phyloP scores from a whole-genome alignment of 2,797 vertebrate genomes.

The Amphiprion clarkii region DNA sequence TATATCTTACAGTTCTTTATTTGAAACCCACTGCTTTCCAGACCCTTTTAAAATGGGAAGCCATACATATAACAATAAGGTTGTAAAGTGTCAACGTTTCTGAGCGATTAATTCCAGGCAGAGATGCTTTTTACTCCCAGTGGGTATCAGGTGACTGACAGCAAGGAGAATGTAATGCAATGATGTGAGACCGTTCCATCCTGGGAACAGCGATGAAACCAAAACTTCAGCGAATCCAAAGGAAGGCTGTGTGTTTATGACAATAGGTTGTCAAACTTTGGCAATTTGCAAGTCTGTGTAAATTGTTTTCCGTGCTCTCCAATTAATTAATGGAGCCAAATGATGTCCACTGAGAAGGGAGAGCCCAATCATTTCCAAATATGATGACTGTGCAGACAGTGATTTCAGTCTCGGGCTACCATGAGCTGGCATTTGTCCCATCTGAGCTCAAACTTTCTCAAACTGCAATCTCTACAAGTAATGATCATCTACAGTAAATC shows the following conservation, averaged over 20 bases:
- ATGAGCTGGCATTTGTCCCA: background rate
- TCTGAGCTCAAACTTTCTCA: constrained; percentile 4
- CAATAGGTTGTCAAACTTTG: constrained; percentile 26
- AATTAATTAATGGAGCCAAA: constrained; percentile 35
- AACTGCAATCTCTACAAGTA: constrained; percentile 9
- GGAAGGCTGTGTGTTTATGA: constrained; percentile 29
- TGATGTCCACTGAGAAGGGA: constrained; percentile 4
- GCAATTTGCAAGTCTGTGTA: constrained; percentile 18
- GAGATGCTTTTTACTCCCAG: background rate
- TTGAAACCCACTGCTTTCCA: background rate
- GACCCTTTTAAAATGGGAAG: background rate
- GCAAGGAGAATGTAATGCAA: constrained; percentile 37
- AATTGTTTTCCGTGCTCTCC: constrained; percentile 20
- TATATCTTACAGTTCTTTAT: background rate
- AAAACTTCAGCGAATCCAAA: constrained; percentile 47
- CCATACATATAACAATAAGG: constrained; percentile 3
- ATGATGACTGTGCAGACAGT: constrained; percentile 19
- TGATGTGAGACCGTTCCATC: constrained; percentile 54
- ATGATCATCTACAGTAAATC: background rate
- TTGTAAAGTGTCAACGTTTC: constrained; percentile 35
- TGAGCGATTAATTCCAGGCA: constrained; percentile 37
- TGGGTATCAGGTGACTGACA: constrained; percentile 53
- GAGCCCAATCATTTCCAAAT: constrained; percentile 15
- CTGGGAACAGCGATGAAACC: constrained; percentile 32
- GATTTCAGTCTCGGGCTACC: background rate